A percentile compares a stretch with the other conserved stretches of the same genome.
These are phyloP conservation scores for Thereva nobilitata DNA, from an alignment of 2,888 invertebrate genomes.

Conservation along the genomic window DNA sequence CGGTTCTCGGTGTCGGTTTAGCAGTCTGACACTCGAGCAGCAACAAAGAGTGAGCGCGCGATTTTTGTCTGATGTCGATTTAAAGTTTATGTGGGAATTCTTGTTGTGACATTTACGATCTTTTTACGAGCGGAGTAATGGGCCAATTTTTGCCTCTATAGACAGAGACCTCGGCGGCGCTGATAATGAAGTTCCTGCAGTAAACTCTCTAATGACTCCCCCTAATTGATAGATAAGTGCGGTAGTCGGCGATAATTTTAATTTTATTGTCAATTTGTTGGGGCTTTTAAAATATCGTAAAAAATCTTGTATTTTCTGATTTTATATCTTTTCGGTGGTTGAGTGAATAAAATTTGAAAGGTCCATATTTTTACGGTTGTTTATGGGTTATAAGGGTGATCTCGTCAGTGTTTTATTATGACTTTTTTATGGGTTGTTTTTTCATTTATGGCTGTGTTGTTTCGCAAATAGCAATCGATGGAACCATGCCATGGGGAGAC, in stretches of 20 bases:
- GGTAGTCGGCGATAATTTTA: conserved; percentile 27
- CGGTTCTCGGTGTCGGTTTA: conserved; percentile 6
- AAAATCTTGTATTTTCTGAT: conserved; percentile 21
- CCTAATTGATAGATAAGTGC: conserved; percentile 39
- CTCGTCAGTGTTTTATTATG: no score
- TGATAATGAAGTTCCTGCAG: conserved; percentile 35
- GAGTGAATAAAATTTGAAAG: no score
- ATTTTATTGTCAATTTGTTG: conserved; percentile 26
- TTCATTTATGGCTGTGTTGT: no score
- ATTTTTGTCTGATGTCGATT: conserved; percentile 39
- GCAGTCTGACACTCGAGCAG: conserved; percentile 15
- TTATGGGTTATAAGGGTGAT: no score
- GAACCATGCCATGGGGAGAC: no score
- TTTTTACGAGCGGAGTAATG: conserved; percentile 42
- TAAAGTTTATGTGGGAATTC: conserved; percentile 42
- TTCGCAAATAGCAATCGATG: no score
- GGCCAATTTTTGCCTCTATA: conserved; percentile 39
- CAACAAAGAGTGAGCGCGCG: conserved; percentile 17
- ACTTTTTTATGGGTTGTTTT: no score
- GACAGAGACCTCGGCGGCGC: conserved; percentile 9
- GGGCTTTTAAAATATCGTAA: conserved; percentile 24
- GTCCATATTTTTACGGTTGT: no score
- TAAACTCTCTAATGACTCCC: conserved; percentile 38
- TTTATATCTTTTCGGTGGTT: conserved; percentile 11
- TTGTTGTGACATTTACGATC: conserved; percentile 41